Percentiles rank a stretch among this genome's conserved stretches.
Conservation (phyloP, 2,888 invertebrate species). For the Clitarchus hookeri region DNA sequence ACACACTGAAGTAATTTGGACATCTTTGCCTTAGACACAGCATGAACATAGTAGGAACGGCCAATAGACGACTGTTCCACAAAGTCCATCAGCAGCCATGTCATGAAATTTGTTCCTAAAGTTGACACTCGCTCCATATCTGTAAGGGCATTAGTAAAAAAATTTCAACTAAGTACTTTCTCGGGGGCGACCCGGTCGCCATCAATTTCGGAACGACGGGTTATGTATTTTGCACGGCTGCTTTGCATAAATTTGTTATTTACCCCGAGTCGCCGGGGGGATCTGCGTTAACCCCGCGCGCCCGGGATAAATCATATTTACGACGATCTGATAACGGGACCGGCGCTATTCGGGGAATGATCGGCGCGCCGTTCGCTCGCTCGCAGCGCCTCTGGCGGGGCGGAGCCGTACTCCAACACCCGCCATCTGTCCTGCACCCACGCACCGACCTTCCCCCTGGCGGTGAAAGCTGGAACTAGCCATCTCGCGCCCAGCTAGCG, state of each 20-base stretch:
- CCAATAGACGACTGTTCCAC: background rate
- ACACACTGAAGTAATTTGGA: no score
- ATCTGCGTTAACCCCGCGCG: background rate
- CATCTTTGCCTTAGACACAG: no score
- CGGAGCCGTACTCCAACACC: background rate
- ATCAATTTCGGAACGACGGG: background rate
- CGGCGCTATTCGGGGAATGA: background rate
- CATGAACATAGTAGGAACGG: background rate
- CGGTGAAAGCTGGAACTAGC: background rate
- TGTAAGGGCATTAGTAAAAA: background rate
- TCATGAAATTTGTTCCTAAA: background rate
- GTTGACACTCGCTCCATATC: background rate
- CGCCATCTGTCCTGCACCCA: background rate
- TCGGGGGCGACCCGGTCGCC: background rate
- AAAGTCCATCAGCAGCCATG: background rate
- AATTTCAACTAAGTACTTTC: slow-evolving; percentile 4
- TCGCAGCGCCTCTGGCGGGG: background rate
- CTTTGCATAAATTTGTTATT: background rate
- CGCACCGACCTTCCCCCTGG: slow-evolving; percentile 10
- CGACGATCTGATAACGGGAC: background rate
- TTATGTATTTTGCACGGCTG: slow-evolving; percentile 6
- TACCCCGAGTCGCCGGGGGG: background rate
- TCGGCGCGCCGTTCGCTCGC: background rate
- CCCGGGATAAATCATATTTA: background rate
- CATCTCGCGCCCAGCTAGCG: background rate